A percentile compares a stretch with the other conserved stretches of the same genome.
These are phyloP conservation scores for Polydrusus tereticollis DNA, from an alignment of 2,888 invertebrate genomes.

Conservation along the genomic window DNA sequence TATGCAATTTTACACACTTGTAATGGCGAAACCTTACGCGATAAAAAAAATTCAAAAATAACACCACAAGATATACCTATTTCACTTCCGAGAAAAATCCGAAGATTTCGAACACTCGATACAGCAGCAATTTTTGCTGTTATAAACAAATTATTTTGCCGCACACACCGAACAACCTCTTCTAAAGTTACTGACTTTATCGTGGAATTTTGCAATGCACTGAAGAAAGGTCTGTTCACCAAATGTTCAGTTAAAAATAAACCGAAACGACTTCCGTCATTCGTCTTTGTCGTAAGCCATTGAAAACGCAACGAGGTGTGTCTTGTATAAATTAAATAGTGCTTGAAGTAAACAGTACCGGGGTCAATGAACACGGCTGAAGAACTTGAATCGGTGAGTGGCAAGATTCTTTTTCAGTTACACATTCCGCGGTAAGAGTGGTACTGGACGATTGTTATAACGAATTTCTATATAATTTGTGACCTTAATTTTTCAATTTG, in stretches of 20 bases:
- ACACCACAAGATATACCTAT: too few relatives aligned
- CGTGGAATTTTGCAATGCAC: constrained; percentile 12
- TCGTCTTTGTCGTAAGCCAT: constrained; percentile 1
- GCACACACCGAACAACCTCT: background rate
- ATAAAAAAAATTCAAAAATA: too few relatives aligned
- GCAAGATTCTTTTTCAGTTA: constrained; percentile 30
- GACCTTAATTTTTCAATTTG: too few relatives aligned
- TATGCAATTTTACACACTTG: too few relatives aligned
- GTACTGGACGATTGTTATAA: constrained; percentile 9
- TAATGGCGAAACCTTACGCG: too few relatives aligned
- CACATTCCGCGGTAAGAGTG: constrained; percentile 31
- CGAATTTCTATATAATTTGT: background rate
- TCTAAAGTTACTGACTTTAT: background rate
- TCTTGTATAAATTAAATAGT: background rate
- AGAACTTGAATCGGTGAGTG: constrained; percentile 38
- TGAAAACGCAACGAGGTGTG: background rate
- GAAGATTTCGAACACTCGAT: too few relatives aligned
- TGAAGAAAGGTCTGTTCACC: background rate
- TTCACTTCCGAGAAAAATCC: too few relatives aligned
- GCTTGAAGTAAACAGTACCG: background rate
- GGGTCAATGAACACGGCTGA: constrained; percentile 27
- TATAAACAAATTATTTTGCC: background rate
- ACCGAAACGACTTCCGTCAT: background rate
- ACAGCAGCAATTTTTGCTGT: too few relatives aligned
- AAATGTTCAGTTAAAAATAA: background rate